These are phyloP conservation scores for Chloroceryle inda DNA, from an alignment of 2,797 vertebrate species.

Conservation along the genomic window DNA sequence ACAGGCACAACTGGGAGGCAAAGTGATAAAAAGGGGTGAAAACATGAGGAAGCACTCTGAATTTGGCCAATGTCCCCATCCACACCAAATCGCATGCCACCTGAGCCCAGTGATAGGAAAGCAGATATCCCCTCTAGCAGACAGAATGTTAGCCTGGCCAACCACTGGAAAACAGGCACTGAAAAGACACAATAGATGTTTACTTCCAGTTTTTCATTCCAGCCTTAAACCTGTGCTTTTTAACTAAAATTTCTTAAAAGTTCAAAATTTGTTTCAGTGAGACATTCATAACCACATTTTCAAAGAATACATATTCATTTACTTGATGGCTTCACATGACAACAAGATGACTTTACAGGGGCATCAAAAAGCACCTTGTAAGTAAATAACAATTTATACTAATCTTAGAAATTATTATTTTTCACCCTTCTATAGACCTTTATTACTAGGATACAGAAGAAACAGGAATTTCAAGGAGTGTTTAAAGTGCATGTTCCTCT, in stretches of 20 bases:
- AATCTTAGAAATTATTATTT: neutral
- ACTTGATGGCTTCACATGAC: neutral
- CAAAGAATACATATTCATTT: neutral
- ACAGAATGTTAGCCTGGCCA: neutral
- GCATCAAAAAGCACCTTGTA: neutral
- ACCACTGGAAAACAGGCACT: neutral
- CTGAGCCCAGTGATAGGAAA: neutral
- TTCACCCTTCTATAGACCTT: neutral
- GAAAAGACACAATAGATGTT: neutral
- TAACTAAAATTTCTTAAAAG: neutral
- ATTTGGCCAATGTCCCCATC: neutral
- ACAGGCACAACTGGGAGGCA: neutral
- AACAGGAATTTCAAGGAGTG: neutral
- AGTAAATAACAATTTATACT: neutral
- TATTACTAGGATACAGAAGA: neutral
- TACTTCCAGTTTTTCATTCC: neutral
- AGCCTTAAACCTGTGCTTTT: neutral
- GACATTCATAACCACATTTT: neutral
- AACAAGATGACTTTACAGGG: neutral
- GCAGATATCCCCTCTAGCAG: neutral
- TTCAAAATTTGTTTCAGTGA: neutral
- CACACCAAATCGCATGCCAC: neutral
- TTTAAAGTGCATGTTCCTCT: neutral
- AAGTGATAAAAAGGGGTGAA: neutral
- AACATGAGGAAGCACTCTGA: neutral